Percentiles rank a stretch among this genome's conserved stretches.
These are phyloP conservation scores for Tretioscincus oriximinensis DNA, from an alignment of 2,113 vertebrate genomes.

Conservation along the genomic window DNA sequence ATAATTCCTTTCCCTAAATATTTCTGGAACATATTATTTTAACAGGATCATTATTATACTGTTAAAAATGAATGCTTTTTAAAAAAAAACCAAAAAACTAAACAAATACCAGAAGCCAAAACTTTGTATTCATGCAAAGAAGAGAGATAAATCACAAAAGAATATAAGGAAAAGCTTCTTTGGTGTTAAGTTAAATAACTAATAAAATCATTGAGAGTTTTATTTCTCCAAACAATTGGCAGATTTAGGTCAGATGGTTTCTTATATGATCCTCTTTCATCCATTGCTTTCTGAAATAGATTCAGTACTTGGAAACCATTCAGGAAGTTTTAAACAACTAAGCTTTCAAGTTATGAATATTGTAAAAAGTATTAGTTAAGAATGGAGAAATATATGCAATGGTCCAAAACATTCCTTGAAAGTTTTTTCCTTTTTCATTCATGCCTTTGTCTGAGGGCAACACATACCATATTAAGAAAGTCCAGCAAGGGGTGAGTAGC, in stretches of 20 bases:
- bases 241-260: background rate
- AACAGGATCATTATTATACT: background rate
- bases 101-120: background rate
- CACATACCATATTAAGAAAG: too few species aligned
- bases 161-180: accelerated
- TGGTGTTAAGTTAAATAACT: background rate
- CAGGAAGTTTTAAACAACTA: background rate
- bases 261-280: background rate
- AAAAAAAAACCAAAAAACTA: background rate
- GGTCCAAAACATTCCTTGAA: background rate
- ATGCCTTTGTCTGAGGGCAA: background rate
- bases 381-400: background rate
- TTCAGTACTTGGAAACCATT: background rate
- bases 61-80: background rate
- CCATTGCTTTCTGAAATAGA: background rate
- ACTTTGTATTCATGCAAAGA: constrained; percentile 11
- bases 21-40: background rate
- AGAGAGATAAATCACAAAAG: background rate
- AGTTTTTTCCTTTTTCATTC: background rate
- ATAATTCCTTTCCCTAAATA: background rate
- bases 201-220: background rate
- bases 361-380: background rate
- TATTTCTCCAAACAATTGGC: background rate
- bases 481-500: too few species aligned
- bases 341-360: background rate